Percentiles rank a stretch among this genome's conserved stretches.
These are phyloP conservation scores for Aphelenchoides bicaudatus DNA, from an alignment of 2,888 invertebrate genomes.

Conservation along the genomic window DNA sequence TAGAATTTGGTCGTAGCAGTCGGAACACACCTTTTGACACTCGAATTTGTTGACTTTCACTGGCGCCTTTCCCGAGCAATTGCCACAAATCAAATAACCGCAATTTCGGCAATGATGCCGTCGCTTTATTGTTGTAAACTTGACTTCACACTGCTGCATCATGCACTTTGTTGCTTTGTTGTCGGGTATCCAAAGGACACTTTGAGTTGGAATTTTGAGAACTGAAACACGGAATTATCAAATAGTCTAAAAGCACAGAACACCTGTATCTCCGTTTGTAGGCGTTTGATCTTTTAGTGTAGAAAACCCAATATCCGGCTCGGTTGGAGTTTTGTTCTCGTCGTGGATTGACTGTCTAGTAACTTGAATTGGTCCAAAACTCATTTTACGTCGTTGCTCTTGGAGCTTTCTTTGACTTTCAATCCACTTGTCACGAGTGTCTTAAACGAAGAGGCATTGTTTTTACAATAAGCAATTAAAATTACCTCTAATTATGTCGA, in stretches of 20 bases:
- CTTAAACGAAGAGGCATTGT: too few species aligned
- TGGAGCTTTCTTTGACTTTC: too few species aligned
- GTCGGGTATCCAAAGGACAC: constrained; percentile 61
- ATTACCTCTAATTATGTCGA: too few species aligned
- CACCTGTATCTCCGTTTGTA: constrained; percentile 10
- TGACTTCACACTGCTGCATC: constrained; percentile 71
- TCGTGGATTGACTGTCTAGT: too few species aligned
- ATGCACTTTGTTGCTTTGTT: constrained; percentile 74
- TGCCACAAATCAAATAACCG: constrained; percentile 64
- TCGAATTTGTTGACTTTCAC: constrained; percentile 41
- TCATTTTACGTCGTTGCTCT: too few species aligned
- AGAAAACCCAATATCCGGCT: constrained; percentile 2
- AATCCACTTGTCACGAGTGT: too few species aligned
- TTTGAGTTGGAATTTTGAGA: constrained; percentile 44
- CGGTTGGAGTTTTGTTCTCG: too few species aligned
- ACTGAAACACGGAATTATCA: constrained; percentile 33
- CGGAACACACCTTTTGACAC: constrained; percentile 47
- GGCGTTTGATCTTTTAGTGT: too few species aligned
- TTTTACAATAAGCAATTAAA: too few species aligned
- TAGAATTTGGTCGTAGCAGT: constrained; percentile 45
- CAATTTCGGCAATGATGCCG: constrained; percentile 80
- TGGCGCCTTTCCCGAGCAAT: constrained; percentile 52
- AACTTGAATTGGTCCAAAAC: too few species aligned
- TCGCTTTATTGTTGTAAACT: constrained; percentile 77
- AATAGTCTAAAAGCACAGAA: constrained; percentile 8